Percentiles rank a stretch among this genome's conserved stretches.
Conservation (phyloP, 2,888 invertebrate genomes). For the Cantharis flavilabris region DNA sequence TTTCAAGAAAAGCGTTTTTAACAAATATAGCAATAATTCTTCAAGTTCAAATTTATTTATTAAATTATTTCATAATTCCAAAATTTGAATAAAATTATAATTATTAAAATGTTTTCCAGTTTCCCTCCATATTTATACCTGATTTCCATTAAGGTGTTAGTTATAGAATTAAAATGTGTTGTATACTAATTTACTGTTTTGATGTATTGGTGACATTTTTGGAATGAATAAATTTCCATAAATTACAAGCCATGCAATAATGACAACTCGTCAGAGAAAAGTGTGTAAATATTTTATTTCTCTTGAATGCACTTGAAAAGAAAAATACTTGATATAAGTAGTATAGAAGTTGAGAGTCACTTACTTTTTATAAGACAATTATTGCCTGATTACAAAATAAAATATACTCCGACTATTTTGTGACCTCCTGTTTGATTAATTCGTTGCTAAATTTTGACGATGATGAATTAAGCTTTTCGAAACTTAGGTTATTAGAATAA, state of each 20-base stretch:
- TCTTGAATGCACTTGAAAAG: not conserved
- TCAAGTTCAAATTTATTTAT: no score
- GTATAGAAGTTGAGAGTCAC: not conserved
- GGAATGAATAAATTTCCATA: not conserved
- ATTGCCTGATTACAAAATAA: not conserved
- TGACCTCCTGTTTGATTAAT: not conserved
- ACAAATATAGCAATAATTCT: no score
- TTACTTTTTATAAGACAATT: not conserved
- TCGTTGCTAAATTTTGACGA: not conserved
- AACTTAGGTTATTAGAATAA: not conserved
- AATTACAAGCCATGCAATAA: not conserved
- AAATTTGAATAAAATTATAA: no score
- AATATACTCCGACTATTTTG: not conserved
- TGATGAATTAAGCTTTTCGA: not conserved
- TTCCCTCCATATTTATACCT: not conserved
- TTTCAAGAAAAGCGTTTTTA: no score
- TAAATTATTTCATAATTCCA: no score
- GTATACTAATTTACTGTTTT: not conserved
- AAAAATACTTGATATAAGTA: not conserved
- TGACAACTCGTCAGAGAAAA: no score
- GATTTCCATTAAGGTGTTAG: not conserved
- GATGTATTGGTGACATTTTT: not conserved
- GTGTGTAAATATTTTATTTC: not conserved
- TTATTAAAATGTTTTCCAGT: no score
- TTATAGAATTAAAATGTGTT: not conserved